These are phyloP conservation scores for Coturnix japonica DNA, from an alignment of 2,113 vertebrate genomes.

Conservation along the genomic window DNA sequence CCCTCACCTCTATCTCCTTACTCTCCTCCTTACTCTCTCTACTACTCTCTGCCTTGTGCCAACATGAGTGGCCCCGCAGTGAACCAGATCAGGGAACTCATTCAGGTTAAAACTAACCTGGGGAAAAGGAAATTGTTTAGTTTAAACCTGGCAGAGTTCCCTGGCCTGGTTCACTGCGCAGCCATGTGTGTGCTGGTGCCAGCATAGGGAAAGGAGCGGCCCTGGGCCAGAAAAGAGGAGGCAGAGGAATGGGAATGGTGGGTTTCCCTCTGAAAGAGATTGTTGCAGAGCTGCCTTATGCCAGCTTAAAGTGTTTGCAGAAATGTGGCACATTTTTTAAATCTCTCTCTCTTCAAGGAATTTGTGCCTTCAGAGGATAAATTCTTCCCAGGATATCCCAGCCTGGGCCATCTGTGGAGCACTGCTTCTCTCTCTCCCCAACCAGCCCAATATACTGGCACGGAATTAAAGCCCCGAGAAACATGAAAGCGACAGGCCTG, in stretches of 20 bases:
- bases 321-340: background rate
- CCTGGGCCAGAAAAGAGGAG: slow-evolving; percentile 25
- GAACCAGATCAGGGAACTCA: slow-evolving; percentile 62
- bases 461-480: slow-evolving; percentile 62
- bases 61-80: slow-evolving; percentile 30
- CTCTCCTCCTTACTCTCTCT: slow-evolving; percentile 25
- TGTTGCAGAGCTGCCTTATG: slow-evolving; percentile 19
- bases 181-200: slow-evolving; percentile 23
- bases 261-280: background rate
- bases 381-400: slow-evolving; percentile 59
- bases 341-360: slow-evolving; percentile 20
- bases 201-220: slow-evolving; percentile 13
- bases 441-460: slow-evolving; percentile 34
- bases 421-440: slow-evolving; percentile 20
- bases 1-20: background rate
- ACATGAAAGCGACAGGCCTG: slow-evolving; percentile 65
- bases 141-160: slow-evolving; percentile 59
- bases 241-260: background rate
- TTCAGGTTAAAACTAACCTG: slow-evolving; percentile 61
- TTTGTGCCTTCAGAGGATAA: slow-evolving; percentile 57
- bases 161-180: slow-evolving; percentile 38
- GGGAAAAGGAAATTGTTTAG: slow-evolving; percentile 53
- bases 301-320: slow-evolving; percentile 30
- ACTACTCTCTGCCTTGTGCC: slow-evolving; percentile 10
- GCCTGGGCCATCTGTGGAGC: slow-evolving; percentile 41